Evolutionary conservation across 2,888 invertebrate species (phyloP).

Genomic region (Pardosa pseudoannulata): DNA sequence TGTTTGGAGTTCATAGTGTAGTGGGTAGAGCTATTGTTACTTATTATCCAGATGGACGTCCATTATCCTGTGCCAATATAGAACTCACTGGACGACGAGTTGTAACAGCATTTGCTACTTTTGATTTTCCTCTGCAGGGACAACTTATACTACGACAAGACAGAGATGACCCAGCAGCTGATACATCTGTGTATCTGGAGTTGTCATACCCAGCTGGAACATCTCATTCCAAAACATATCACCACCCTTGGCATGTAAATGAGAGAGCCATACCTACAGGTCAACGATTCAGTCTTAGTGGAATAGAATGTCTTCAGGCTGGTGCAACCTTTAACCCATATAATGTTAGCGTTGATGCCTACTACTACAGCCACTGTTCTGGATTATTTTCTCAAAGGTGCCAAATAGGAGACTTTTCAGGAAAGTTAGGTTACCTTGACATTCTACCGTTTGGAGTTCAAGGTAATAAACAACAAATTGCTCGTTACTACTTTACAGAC

Average conservation of each 20-base stretch:
- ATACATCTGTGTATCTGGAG: conserved; percentile 90
- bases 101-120: conserved; percentile 87
- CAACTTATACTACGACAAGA: conserved; percentile 84
- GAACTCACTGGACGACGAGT: conserved; percentile 79
- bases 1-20: conserved; percentile 88
- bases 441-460: conserved; percentile 78
- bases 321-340: conserved; percentile 87
- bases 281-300: conserved; percentile 72
- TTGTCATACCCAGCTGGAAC: conserved; percentile 72
- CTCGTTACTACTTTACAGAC: conserved; percentile 85
- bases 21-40: conserved; percentile 88
- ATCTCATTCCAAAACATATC: conserved; percentile 62
- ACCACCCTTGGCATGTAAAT: conserved; percentile 88
- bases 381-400: conserved; percentile 91
- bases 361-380: conserved; percentile 87
- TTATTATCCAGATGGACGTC: conserved; percentile 78
- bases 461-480: conserved; percentile 71
- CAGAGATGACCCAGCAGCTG: conserved; percentile 86
- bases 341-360: conserved; percentile 79
- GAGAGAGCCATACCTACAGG: conserved; percentile 75
- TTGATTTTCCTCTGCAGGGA: conserved; percentile 92
- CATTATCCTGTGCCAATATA: conserved; percentile 78
- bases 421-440: conserved; percentile 88
- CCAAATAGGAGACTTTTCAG: conserved; percentile 92
- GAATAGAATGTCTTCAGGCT: conserved; percentile 78